Percentiles rank a stretch among this genome's conserved stretches.
Evolutionary conservation across 2,113 vertebrate species (phyloP).

Genomic region (Sander vitreus): DNA sequence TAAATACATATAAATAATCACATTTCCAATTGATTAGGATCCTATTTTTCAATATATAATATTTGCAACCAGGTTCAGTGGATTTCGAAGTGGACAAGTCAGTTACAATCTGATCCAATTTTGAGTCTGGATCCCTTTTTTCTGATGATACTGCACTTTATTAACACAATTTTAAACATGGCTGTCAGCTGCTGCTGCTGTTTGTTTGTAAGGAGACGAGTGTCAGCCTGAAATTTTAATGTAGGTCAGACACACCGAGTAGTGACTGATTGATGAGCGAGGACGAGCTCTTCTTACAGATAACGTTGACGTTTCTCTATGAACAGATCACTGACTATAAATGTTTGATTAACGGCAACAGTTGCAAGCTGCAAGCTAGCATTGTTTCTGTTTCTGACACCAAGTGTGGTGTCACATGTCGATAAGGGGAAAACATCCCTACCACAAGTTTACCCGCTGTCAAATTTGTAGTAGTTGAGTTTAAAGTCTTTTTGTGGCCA

Average conservation of each 20-base stretch:
- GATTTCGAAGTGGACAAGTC: background rate
- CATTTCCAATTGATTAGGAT: background rate
- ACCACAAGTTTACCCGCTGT: background rate
- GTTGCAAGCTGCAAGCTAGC: no score
- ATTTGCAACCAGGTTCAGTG: background rate
- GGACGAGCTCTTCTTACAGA: slow-evolving; percentile 43
- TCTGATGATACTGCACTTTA: background rate
- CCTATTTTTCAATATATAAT: background rate
- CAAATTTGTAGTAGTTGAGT: background rate
- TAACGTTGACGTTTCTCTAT: background rate
- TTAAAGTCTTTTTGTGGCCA: background rate
- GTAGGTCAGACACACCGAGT: background rate
- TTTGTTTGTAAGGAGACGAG: background rate
- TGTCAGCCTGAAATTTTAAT: slow-evolving; percentile 29
- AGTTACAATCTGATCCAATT: no score
- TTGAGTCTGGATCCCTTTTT: background rate
- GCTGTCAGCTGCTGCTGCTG: background rate
- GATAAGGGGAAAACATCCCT: background rate
- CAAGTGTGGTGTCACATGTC: background rate
- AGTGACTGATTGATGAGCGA: slow-evolving; percentile 11
- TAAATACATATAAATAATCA: background rate
- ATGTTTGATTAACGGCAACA: slow-evolving; percentile 66
- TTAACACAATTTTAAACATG: background rate
- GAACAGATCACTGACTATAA: slow-evolving; percentile 63
- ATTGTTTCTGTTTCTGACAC: background rate